These are phyloP conservation scores for Crocidura indochinensis DNA, from an alignment of 2,797 vertebrate genomes.

Conservation along the genomic window DNA sequence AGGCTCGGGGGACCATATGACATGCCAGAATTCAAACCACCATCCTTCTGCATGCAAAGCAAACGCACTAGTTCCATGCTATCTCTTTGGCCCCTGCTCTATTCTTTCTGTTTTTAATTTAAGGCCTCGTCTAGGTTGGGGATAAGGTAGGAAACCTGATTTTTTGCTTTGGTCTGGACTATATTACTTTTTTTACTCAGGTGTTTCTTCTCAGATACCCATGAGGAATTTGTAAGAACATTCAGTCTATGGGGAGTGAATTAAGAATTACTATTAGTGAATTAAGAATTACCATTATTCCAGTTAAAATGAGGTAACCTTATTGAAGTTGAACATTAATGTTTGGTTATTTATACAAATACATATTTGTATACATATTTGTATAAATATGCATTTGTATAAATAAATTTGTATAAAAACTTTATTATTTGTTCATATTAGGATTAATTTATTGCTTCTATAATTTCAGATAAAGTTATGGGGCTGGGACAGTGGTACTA, in stretches of 20 bases:
- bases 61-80: no score
- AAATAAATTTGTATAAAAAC: neutral
- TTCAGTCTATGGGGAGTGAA: neutral
- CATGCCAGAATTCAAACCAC: no score
- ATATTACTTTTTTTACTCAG: neutral
- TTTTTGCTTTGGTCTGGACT: conserved; percentile 18
- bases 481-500: no score
- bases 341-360: conserved; percentile 1
- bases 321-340: conserved; percentile 4
- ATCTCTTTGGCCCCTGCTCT: neutral
- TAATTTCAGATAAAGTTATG: conserved; percentile 30
- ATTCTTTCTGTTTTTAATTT: conserved; percentile 47
- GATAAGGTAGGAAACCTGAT: no score
- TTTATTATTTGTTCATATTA: conserved; percentile 32
- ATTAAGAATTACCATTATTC: conserved; percentile 27
- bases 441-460: conserved; percentile 77
- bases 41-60: no score
- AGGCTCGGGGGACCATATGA: no score
- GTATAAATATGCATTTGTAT: no score
- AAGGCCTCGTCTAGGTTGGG: neutral
- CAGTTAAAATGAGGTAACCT: conserved; percentile 12
- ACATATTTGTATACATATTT: no score
- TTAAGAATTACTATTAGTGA: neutral
- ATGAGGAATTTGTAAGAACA: neutral
- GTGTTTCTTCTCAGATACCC: conserved; percentile 24